A percentile compares a stretch with the other conserved stretches of the same genome.
Evolutionary conservation across 2,113 vertebrate species (phyloP).

Genomic region (Acrocephalus arundinaceus): DNA sequence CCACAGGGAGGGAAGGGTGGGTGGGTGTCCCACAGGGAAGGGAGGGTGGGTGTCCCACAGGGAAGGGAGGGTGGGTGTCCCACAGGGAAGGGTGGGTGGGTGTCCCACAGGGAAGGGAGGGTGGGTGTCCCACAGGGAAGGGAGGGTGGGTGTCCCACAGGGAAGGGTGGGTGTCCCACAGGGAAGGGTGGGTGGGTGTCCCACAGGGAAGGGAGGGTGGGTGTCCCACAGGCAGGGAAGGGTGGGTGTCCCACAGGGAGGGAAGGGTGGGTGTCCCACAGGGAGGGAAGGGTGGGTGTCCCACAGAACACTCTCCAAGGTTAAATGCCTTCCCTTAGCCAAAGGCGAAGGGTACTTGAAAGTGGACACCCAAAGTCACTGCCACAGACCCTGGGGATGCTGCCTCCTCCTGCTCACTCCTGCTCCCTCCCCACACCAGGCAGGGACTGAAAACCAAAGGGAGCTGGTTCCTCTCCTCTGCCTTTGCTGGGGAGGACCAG

Average conservation of each 20-base stretch:
- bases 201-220: not conserved
- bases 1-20: not conserved
- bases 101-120: not conserved
- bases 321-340: not conserved
- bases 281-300: not conserved
- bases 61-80: too few species aligned
- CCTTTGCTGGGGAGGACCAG: not conserved
- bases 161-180: not conserved
- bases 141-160: too few species aligned
- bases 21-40: not conserved
- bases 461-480: not conserved
- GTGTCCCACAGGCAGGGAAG: not conserved
- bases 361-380: rapidly evolving
- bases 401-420: too few species aligned
- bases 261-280: too few species aligned
- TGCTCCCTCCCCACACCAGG: too few species aligned
- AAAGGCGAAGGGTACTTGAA: rapidly evolving
- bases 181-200: not conserved
- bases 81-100: too few species aligned
- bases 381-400: too few species aligned
- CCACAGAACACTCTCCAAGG: not conserved
- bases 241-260: too few species aligned
- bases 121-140: not conserved
- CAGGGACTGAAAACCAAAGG: not conserved
- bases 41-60: not conserved